phyloP scores from a whole-genome alignment of 2,888 invertebrate species.

The Celastrina argiolus region DNA sequence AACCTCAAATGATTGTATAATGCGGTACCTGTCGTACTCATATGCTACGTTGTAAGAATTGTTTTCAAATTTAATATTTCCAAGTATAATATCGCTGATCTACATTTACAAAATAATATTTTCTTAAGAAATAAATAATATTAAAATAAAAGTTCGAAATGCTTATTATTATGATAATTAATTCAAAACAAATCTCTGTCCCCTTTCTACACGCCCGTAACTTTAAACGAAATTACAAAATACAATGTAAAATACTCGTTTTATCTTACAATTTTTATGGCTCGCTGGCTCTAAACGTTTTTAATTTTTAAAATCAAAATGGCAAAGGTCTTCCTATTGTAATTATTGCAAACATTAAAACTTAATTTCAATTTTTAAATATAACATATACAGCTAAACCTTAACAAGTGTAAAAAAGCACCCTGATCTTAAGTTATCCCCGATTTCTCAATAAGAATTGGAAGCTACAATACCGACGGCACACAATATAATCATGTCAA shows the following conservation, averaged over 20 bases:
- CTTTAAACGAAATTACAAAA: conserved; percentile 12
- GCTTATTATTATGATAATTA: neutral
- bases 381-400: neutral
- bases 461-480: too few relatives aligned
- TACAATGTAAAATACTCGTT: neutral
- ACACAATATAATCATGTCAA: too few relatives aligned
- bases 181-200: neutral
- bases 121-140: neutral
- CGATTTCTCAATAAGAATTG: too few relatives aligned
- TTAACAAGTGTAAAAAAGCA: too few relatives aligned
- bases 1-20: neutral
- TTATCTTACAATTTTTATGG: neutral
- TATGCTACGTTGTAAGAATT: too few relatives aligned
- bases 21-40: too few relatives aligned
- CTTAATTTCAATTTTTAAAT: neutral
- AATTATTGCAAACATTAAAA: neutral
- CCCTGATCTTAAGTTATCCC: too few relatives aligned
- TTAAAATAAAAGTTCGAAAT: neutral
- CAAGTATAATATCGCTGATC: neutral
- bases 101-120: neutral
- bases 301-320: neutral
- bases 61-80: neutral
- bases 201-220: neutral
- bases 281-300: neutral
- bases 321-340: neutral